Evolutionary conservation across 2,888 invertebrate genomes (phyloP).

Genomic region (Malthinus flaveolus): DNA sequence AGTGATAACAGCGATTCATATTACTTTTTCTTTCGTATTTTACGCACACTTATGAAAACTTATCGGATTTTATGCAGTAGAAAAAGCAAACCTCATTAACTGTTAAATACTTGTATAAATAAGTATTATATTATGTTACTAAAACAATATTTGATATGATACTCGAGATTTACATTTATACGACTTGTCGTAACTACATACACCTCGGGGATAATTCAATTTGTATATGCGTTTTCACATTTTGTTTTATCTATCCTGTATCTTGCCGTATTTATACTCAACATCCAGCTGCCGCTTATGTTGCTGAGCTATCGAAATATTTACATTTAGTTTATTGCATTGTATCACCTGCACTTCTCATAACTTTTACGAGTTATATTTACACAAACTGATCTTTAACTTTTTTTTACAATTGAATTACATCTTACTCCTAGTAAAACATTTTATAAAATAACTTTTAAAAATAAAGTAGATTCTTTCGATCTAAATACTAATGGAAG

Average conservation of each 20-base stretch:
- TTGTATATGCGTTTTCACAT: slow-evolving; percentile 27
- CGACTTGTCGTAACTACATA: slow-evolving; percentile 17
- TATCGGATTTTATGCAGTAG: too few relatives aligned
- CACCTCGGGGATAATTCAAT: slow-evolving; percentile 25
- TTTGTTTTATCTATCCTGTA: slow-evolving; percentile 22
- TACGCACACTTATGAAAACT: too few relatives aligned
- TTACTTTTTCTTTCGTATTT: too few relatives aligned
- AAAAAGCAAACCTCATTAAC: too few relatives aligned
- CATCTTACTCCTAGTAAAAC: too few relatives aligned
- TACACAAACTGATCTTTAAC: too few relatives aligned
- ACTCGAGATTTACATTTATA: slow-evolving; percentile 25
- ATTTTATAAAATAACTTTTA: too few relatives aligned
- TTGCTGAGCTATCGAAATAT: slow-evolving; percentile 1
- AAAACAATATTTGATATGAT: slow-evolving; percentile 23
- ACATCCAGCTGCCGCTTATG: slow-evolving; percentile 3
- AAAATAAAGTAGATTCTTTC: too few relatives aligned
- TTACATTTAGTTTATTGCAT: slow-evolving; percentile 3
- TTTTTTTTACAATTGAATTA: too few relatives aligned
- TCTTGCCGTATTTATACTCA: slow-evolving; percentile 10
- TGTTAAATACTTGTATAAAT: slow-evolving; percentile 11
- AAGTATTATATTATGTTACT: slow-evolving; percentile 5
- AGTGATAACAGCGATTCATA: too few relatives aligned
- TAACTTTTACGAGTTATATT: neutral
- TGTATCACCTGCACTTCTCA: slow-evolving; percentile 3
- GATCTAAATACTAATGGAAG: too few relatives aligned